A percentile compares a stretch with the other conserved stretches of the same genome.
Evolutionary conservation across 2,888 invertebrate genomes (phyloP).

Genomic region (Apodemia hepburni): DNA sequence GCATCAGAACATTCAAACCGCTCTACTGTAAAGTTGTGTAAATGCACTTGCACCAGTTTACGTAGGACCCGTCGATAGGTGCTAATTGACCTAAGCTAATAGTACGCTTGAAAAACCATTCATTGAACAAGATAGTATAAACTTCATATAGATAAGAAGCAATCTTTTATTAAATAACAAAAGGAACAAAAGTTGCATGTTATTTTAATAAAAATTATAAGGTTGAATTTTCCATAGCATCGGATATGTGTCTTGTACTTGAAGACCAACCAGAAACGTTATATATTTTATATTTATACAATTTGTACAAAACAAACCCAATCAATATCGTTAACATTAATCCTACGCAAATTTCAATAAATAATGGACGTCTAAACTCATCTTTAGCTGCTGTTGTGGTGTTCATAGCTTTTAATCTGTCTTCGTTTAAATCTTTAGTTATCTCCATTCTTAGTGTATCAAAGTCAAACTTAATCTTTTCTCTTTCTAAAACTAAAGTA

Average conservation of each 20-base stretch:
- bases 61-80: no score
- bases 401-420: background rate
- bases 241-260: background rate
- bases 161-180: no score
- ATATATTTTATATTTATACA: background rate
- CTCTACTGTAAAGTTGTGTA: no score
- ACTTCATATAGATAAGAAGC: no score
- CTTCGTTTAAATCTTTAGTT: background rate
- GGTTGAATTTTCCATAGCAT: background rate
- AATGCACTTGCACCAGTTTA: no score
- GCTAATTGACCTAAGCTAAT: no score
- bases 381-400: background rate
- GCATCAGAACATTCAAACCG: no score
- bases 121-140: no score
- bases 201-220: background rate
- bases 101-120: no score
- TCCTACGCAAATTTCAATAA: background rate
- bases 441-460: background rate
- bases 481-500: background rate
- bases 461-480: background rate
- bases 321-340: background rate
- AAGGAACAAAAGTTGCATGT: no score
- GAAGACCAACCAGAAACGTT: background rate
- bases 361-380: background rate
- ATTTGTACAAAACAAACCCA: background rate